These are phyloP conservation scores for Botia kubotai DNA, from an alignment of 2,797 vertebrate genomes.

Conservation along the genomic window DNA sequence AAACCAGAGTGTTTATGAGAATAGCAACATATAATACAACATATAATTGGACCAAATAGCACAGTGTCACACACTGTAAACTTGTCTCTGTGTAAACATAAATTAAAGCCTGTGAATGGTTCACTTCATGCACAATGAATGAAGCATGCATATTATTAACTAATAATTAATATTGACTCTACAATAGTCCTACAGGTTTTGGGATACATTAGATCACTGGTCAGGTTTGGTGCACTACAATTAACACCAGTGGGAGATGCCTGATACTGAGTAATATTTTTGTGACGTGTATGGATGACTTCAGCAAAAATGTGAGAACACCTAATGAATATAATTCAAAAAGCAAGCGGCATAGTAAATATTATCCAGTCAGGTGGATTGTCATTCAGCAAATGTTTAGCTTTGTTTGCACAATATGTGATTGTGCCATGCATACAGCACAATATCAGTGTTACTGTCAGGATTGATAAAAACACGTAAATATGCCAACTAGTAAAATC, in stretches of 20 bases:
- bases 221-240: neutral
- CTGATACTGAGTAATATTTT: neutral
- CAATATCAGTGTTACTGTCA: neutral
- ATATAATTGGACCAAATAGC: conserved; percentile 57
- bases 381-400: neutral
- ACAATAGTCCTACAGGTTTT: neutral
- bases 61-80: conserved; percentile 55
- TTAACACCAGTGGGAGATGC: neutral
- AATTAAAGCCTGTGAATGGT: neutral
- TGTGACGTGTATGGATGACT: neutral
- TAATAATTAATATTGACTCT: neutral
- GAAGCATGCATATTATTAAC: neutral
- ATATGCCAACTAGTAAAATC: neutral
- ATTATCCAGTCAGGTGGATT: neutral
- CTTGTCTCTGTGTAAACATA: conserved; percentile 32
- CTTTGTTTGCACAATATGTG: neutral
- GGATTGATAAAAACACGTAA: neutral
- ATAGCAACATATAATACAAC: conserved; percentile 47
- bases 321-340: neutral
- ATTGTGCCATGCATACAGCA: neutral
- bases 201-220: neutral
- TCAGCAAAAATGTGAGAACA: neutral
- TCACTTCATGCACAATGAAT: neutral
- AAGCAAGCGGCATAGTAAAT: neutral
- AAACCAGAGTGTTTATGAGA: conserved; percentile 64